Evolutionary conservation across 2,797 vertebrate genomes (phyloP), one percentile per base, ranked within the genome.

Genomic region (Diglossa cyanea): DNA sequence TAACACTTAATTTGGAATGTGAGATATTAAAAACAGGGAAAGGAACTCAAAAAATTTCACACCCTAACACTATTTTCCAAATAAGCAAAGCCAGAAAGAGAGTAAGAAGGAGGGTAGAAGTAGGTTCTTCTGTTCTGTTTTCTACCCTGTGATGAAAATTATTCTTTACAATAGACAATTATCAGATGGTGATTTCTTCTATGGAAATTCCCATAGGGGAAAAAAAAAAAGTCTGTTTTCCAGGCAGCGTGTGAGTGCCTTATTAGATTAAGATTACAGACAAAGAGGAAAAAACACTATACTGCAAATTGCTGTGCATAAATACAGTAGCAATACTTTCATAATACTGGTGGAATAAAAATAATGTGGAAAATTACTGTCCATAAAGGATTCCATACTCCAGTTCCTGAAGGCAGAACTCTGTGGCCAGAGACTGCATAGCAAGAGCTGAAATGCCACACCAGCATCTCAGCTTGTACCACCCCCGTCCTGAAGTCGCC

Each of bases 201-300:
- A 40, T 12, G 20, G 33, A 80, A 93, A 91, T 72, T 86, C 76
- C 79, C 72, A 78, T 5, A 8, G 20, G 45, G 50, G 4, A 5
- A 8, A 35, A 58, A 40, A 39, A 39, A 45, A 71, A 83, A 67
- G 33, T 28, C 33, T 42, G 37, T 75, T 95, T 92, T 88, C 42
- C 54, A 77, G 78, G 47, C 68, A 96, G 33, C 31, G 78, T 93
- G 78, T 88, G 47, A 83, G 72, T 83, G 68, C 79, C 53, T 91
- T 70, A 58, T n/a, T 81, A 91, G 61, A 87, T 93, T 89, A 94
- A 71, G 58, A 70, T 82, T 93, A 88, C 12, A 86, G 58, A 72
- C 17, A 73, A 91, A 77, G 31, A 33, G 28, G 21, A 26, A 85
- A 28, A 68, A 51, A 50, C 17, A 48, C n/a, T 71, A 33, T 7